phyloP scores from a whole-genome alignment of 2,797 vertebrate species.

The Falco novaeseelandiae region DNA sequence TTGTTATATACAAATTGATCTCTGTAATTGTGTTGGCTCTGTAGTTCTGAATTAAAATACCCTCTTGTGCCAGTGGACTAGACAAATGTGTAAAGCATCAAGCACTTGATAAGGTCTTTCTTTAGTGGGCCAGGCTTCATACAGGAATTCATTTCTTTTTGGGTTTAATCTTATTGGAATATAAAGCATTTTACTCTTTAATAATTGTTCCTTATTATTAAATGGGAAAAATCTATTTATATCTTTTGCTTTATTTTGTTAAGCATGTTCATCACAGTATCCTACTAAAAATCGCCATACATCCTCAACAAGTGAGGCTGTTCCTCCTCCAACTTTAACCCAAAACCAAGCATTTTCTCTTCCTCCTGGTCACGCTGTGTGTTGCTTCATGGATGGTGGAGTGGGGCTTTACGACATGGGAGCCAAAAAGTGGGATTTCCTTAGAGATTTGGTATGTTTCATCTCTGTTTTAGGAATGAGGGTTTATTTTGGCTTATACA shows the following conservation, averaged over 20 bases:
- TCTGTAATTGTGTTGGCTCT: background rate
- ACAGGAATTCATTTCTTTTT: background rate
- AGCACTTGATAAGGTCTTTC: background rate
- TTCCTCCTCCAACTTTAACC: conserved; percentile 87
- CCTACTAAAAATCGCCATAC: conserved; percentile 88
- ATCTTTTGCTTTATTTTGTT: conserved; percentile 34
- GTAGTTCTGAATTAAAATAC: background rate
- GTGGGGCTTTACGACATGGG: conserved; percentile 97
- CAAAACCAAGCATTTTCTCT: conserved; percentile 93
- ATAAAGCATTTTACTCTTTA: background rate
- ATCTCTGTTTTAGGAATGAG: background rate
- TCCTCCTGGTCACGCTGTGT: conserved; percentile 92
- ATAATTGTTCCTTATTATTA: background rate
- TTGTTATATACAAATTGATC: background rate
- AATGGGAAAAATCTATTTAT: background rate
- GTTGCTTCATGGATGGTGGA: conserved; percentile 98
- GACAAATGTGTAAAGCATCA: background rate
- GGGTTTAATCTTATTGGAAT: background rate
- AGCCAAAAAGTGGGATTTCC: conserved; percentile 96
- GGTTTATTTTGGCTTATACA: background rate
- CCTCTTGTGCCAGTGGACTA: background rate
- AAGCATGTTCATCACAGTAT: conserved; percentile 81
- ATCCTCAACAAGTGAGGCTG: conserved; percentile 95
- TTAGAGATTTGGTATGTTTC: conserved; percentile 90
- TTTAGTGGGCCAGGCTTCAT: background rate